These are phyloP conservation scores for Pogonocichla stellata DNA, from an alignment of 2,113 vertebrate genomes.

Conservation along the genomic window DNA sequence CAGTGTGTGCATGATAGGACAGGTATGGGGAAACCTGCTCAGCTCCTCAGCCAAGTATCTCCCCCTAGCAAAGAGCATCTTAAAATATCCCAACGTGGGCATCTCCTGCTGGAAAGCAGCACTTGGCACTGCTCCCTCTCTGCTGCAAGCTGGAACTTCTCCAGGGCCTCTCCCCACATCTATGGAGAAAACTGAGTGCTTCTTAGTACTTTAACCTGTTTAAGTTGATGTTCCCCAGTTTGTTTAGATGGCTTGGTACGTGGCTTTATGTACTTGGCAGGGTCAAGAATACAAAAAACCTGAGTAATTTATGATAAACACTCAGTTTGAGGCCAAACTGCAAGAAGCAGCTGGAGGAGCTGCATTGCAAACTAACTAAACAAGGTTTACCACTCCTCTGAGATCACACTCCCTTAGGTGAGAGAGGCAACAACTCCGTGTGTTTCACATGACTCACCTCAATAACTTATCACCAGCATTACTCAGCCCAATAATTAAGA, in stretches of 20 bases:
- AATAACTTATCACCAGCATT: neutral
- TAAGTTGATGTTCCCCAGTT: neutral
- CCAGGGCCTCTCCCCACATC: slow-evolving; percentile 10
- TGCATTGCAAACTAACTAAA: neutral
- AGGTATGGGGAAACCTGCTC: slow-evolving; percentile 25
- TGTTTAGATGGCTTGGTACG: neutral
- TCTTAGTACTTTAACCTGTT: neutral
- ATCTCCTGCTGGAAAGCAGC: slow-evolving; percentile 21
- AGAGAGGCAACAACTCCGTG: neutral
- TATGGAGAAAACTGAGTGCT: neutral
- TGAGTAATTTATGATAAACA: neutral
- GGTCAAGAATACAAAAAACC: neutral
- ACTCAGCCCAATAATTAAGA: neutral
- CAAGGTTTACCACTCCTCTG: neutral
- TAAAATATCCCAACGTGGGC: neutral
- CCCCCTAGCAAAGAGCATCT: slow-evolving; percentile 6
- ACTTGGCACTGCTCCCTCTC: neutral
- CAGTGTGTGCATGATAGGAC: neutral
- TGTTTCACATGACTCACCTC: neutral
- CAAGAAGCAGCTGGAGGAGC: neutral
- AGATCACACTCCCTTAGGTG: neutral
- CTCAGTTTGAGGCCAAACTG: neutral
- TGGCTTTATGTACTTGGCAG: neutral
- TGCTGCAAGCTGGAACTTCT: slow-evolving; percentile 43
- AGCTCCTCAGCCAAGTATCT: slow-evolving; percentile 28